These are phyloP conservation scores for Scophthalmus maximus DNA, from an alignment of 2,113 vertebrate genomes.

Conservation along the genomic window DNA sequence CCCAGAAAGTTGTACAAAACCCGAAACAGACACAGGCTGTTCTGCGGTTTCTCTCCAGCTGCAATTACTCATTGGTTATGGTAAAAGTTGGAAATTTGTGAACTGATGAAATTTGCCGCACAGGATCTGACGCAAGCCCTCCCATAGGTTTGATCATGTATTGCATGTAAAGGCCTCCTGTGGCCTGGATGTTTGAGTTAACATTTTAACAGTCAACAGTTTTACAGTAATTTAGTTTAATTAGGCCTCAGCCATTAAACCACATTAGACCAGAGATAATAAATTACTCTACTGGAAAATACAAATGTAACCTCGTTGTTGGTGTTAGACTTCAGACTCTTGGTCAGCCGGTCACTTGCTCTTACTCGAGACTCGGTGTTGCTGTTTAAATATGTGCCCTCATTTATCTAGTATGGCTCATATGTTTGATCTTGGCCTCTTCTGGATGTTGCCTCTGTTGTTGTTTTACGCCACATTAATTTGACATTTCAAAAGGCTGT, in stretches of 20 bases:
- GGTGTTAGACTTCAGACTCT: background rate
- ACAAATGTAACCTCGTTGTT: background rate
- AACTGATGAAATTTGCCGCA: constrained; percentile 17
- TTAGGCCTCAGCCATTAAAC: background rate
- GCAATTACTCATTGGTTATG: constrained; percentile 47
- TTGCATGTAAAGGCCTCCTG: background rate
- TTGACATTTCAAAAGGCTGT: constrained; percentile 58
- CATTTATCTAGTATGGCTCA: constrained; percentile 42
- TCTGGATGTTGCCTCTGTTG: constrained; percentile 51
- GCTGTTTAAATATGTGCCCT: constrained; percentile 2
- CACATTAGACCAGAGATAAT: background rate
- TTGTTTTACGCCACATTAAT: constrained; percentile 61
- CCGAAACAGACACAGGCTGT: constrained; percentile 20
- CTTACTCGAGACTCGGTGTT: background rate
- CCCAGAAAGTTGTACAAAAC: constrained; percentile 57
- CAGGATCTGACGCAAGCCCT: background rate
- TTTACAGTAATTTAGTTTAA: background rate
- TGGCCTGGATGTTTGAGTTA: no score
- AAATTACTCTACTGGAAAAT: background rate
- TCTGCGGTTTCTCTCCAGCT: constrained; percentile 39
- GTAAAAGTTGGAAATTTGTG: constrained; percentile 13
- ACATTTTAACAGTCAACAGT: no score
- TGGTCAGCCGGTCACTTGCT: background rate
- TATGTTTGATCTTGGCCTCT: constrained; percentile 48
- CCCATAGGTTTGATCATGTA: constrained; percentile 10